Evolutionary conservation across 64 coral and sea anemone genomes (phyloP), one percentile per base, ranked within the genome.

Genomic region (Dendrophyllia cribrosa): DNA sequence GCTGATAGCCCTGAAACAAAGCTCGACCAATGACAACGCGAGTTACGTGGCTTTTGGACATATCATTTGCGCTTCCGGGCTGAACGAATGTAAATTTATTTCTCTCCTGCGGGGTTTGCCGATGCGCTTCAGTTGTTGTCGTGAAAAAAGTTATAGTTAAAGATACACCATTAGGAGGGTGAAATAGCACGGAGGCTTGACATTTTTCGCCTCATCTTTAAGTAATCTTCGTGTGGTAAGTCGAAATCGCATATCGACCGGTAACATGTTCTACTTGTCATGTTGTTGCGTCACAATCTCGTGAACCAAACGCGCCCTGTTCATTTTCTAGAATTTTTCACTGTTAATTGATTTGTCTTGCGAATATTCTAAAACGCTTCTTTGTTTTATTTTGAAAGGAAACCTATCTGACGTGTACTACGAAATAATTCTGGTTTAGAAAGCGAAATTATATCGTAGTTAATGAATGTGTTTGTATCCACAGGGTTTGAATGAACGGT

Each of bases 331-430:
- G 34, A n/a, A 20, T 22, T 61, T 12, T 34, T 7, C 24, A 34
- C 24, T 58, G 77, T 24, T 43, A 43, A 65, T 20, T 83, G 79
- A 59, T 60, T 79, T 23, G 43, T 17, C 13, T 44, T 58, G 20
- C 52, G 2, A 24, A 5, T 1, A 4, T 59, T 48, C 45, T 15
- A 61, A 61, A 25, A 47, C 16, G 16, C 20, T 1, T 19, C 17
- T 46, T 84, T 84, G 62, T 64, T 84, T 7, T 13, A 3, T 17
- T 68, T 67, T 84, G 60, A 66, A 84, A 84, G 62, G n/a, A 45
- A 51, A 50, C 4, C 75, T 23, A 77, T 20, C 51, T 24, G 20
- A 24, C 3, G 75, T 11, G 53, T 77, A n/a, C 48, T 77, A 56
- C 51, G 75, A 52, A 55, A 77, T 77, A 25, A 58, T 58, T 77